Percentiles rank a stretch among this genome's conserved stretches.
phyloP scores from a whole-genome alignment of 2,888 invertebrate species.

The Mycogona germanica region DNA sequence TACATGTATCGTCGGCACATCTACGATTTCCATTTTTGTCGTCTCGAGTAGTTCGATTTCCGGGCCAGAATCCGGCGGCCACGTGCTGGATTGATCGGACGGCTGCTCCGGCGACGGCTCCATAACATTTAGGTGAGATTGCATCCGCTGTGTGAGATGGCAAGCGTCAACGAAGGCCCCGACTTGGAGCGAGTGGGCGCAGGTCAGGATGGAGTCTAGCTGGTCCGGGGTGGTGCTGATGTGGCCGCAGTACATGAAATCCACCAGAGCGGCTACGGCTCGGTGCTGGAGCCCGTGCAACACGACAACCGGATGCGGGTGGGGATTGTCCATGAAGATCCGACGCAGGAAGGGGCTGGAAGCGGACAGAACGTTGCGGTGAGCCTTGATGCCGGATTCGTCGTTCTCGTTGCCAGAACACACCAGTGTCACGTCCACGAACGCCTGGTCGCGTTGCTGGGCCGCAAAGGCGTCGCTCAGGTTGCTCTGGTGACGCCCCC shows the following conservation, averaged over 20 bases:
- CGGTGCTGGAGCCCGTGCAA: neutral
- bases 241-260: neutral
- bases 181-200: neutral
- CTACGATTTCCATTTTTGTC: too few species aligned
- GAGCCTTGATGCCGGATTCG: too few species aligned
- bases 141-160: too few species aligned
- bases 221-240: neutral
- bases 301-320: neutral
- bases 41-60: too few species aligned
- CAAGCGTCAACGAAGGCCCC: neutral
- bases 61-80: too few species aligned
- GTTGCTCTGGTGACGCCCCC: conserved; percentile 2
- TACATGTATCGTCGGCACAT: too few species aligned
- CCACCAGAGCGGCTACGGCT: neutral
- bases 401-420: too few species aligned
- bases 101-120: too few species aligned
- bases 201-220: neutral
- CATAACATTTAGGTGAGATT: too few species aligned
- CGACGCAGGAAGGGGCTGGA: neutral
- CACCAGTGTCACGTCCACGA: neutral
- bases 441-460: neutral
- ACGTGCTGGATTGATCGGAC: too few species aligned
- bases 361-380: neutral
- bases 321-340: neutral
- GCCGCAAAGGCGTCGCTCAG: neutral